A percentile compares a stretch with the other conserved stretches of the same genome.
These are phyloP conservation scores for Microctonus hyperodae DNA, from an alignment of 2,888 invertebrate species.

Conservation along the genomic window DNA sequence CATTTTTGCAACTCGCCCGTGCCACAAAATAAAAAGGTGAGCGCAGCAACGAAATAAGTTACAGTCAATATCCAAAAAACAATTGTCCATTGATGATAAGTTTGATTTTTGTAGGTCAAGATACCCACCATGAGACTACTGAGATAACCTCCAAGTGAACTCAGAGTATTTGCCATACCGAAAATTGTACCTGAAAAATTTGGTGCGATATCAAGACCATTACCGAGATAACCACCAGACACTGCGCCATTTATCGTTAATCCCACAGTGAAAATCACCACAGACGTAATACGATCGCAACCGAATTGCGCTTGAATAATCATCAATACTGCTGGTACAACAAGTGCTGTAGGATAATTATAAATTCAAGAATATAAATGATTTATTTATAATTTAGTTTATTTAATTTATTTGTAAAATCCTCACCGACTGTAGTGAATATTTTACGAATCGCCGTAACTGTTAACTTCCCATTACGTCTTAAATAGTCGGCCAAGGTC, in stretches of 20 bases:
- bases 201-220: slow-evolving; percentile 87
- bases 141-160: slow-evolving; percentile 82
- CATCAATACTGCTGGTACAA: slow-evolving; percentile 77
- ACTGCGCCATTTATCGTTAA: slow-evolving; percentile 86
- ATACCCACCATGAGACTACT: slow-evolving; percentile 83
- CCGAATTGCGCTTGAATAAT: slow-evolving; percentile 77
- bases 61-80: slow-evolving; percentile 82
- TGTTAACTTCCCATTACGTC: slow-evolving; percentile 72
- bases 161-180: slow-evolving; percentile 86
- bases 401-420: slow-evolving; percentile 4
- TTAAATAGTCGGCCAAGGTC: slow-evolving; percentile 75
- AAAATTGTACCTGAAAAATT: slow-evolving; percentile 90
- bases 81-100: slow-evolving; percentile 79
- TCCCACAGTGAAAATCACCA: slow-evolving; percentile 79
- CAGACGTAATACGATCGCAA: slow-evolving; percentile 74
- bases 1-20: slow-evolving; percentile 71
- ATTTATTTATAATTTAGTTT: not conserved
- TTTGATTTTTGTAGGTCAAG: slow-evolving; percentile 76
- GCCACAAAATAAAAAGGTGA: slow-evolving; percentile 71
- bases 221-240: slow-evolving; percentile 85
- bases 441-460: slow-evolving; percentile 78
- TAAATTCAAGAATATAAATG: not conserved
- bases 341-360: slow-evolving; percentile 64
- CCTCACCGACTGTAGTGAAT: slow-evolving; percentile 71
- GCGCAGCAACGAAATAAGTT: slow-evolving; percentile 74